Evolutionary conservation across 2,797 vertebrate species (phyloP), one percentile per base, ranked within the genome.

Genomic region (Chromobotia macracanthus): DNA sequence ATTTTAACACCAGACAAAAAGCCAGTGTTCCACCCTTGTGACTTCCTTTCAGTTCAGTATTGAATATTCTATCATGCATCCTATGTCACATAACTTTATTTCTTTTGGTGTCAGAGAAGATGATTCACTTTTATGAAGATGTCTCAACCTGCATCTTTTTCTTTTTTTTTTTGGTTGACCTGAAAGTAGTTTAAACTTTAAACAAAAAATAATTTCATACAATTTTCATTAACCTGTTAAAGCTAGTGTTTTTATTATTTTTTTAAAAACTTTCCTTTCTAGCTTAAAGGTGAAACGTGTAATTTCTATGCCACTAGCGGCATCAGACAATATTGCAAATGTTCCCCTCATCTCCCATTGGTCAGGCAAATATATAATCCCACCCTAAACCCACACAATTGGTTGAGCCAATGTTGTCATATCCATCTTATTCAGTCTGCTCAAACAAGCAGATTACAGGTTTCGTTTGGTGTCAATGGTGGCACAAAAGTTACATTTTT

Each of bases 1-100:
- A 92, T 91, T 92, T 90, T 87, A 92, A 90, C 88, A 67, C 86
- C 90, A 92, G 89, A 93, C 92, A 93, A 92, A 91, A 91, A 89
- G 86, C 84, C 60, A 91, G 86, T 90, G 91, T 91, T 92, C 85
- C 89, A 85, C 84, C 87, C 85, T 88, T 84, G 87, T 88, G 89
- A 85, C 85, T 89, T 88, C 84, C 85, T 69, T 86, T 86, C 21
- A 89, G 81, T 91, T 89, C 88, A 86, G 89, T 78, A 89, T 89
- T 89, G 87, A 92, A 91, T 91, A 91, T 91, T 87, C 87, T 82
- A 82, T 88, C 88, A 87, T 89, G 87, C 87, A 84, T 86, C 85
- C 83, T 88, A 68, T 72, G 86, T 90, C 90, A 82, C 80, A 80
- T 76, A 87, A 87, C 89, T 89, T 90, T 89, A 60, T 90, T 87